Conservation (phyloP, 2,888 invertebrate genomes). For the Leucoma salicis region DNA sequence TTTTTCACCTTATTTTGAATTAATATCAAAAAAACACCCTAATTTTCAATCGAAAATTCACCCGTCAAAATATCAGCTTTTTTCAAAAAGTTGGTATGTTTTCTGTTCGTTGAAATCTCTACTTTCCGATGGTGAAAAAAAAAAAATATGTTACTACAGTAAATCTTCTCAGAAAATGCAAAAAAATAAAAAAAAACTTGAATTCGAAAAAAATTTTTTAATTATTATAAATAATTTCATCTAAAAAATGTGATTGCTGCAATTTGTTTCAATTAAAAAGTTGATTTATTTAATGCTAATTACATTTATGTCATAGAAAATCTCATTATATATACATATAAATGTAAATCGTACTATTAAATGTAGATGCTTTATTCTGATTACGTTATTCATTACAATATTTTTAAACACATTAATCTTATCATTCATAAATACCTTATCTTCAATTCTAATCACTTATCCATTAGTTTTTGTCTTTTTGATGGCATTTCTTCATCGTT, state of each 20-base stretch:
- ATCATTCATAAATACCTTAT: constrained; percentile 20
- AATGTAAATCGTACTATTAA: constrained; percentile 9
- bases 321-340: no score
- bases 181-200: background rate
- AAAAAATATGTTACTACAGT: constrained; percentile 5
- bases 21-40: background rate
- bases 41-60: no score
- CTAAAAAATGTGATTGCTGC: constrained; percentile 9
- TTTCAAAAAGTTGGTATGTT: no score
- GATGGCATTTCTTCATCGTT: constrained; percentile 28
- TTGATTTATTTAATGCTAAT: constrained; percentile 11
- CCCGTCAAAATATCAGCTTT: no score
- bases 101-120: no score
- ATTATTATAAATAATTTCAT: constrained; percentile 5
- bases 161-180: background rate
- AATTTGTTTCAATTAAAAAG: constrained; percentile 10
- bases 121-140: no score
- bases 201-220: background rate
- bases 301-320: no score
- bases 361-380: constrained; percentile 12
- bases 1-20: background rate
- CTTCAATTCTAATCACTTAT: constrained; percentile 28
- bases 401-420: constrained; percentile 8
- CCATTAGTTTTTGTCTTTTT: constrained; percentile 30
- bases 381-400: constrained; percentile 13